Evolutionary conservation across 2,113 vertebrate genomes (phyloP).

Genomic region (Rhizomys pruinosus): DNA sequence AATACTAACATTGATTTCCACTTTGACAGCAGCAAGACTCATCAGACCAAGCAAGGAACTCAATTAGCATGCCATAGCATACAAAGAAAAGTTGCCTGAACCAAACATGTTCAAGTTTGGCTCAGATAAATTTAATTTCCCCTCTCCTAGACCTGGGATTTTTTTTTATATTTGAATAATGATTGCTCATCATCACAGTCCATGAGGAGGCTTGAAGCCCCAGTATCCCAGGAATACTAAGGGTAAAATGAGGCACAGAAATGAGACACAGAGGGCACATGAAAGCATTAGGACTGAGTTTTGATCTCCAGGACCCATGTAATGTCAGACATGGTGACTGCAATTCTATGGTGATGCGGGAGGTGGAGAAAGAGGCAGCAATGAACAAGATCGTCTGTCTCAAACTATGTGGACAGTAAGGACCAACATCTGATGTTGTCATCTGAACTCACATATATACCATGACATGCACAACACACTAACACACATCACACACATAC

Average conservation of each 20-base stretch:
- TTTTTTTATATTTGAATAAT: background rate
- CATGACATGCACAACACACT: background rate
- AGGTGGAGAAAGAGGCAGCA: accelerated
- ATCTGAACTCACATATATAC: background rate
- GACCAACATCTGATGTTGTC: background rate
- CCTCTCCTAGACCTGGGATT: background rate
- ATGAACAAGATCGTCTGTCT: background rate
- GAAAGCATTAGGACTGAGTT: background rate
- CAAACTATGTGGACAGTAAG: background rate
- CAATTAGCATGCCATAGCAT: background rate
- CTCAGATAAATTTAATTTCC: constrained; percentile 22
- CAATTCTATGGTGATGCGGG: no score
- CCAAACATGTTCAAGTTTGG: background rate
- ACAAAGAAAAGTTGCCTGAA: background rate
- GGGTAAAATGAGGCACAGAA: background rate
- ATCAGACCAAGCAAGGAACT: background rate
- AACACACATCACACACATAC: background rate
- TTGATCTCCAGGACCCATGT: background rate
- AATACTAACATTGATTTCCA: constrained; percentile 51
- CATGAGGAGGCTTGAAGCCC: background rate
- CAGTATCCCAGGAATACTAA: background rate
- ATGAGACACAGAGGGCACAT: background rate
- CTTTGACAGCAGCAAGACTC: background rate
- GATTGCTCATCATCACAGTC: background rate
- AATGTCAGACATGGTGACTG: background rate